Conservation (phyloP, 2,888 invertebrate genomes). For the Reticulitermes lucifugus region DNA sequence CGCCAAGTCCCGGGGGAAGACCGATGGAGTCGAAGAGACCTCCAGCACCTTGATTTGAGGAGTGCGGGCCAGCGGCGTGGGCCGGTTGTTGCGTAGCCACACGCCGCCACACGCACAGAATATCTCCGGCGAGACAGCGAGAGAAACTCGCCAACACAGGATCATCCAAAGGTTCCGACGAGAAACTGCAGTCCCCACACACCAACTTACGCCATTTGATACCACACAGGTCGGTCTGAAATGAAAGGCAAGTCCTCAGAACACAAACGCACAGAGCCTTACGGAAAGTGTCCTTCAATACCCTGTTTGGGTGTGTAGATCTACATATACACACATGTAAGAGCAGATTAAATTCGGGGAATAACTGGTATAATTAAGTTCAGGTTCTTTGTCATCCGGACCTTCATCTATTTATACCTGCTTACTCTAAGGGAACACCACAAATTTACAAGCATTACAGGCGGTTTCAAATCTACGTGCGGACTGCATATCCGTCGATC, state of each 20-base stretch:
- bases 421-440: too few species aligned
- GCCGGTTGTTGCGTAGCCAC: constrained; percentile 72
- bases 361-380: too few species aligned
- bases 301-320: too few species aligned
- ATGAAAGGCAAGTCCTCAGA: constrained; percentile 56
- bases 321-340: too few species aligned
- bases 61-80: constrained; percentile 60
- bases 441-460: too few species aligned
- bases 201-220: constrained; percentile 98
- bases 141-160: constrained; percentile 92
- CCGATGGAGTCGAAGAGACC: constrained; percentile 64
- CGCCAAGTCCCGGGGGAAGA: constrained; percentile 55
- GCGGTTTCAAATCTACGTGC: too few species aligned
- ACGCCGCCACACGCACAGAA: constrained; percentile 98
- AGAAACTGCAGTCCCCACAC: constrained; percentile 76
- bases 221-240: constrained; percentile 98
- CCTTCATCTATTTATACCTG: too few species aligned
- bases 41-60: constrained; percentile 54
- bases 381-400: too few species aligned
- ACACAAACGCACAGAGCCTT: too few species aligned
- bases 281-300: too few species aligned
- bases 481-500: too few species aligned
- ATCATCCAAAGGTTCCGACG: constrained; percentile 82
- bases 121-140: constrained; percentile 92
- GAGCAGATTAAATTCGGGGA: too few species aligned